Percentiles rank a stretch among this genome's conserved stretches.
phyloP scores from a whole-genome alignment of 1,140 invertebrate species.

The Bombus sylvicola region DNA sequence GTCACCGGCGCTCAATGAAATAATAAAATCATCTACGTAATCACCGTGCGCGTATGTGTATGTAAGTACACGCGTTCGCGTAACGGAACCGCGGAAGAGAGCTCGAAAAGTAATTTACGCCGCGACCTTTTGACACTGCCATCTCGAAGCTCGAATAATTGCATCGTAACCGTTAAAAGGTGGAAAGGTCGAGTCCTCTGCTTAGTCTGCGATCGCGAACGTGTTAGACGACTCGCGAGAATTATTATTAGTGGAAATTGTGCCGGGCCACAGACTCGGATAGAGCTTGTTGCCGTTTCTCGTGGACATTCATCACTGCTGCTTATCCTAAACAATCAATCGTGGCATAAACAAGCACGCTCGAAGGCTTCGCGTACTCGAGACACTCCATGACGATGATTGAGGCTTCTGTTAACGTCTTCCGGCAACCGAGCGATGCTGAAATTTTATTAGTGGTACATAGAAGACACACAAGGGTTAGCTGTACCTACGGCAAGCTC shows the following conservation, averaged over 20 bases:
- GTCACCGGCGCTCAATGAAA: conserved; percentile 57
- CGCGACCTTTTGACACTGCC: conserved; percentile 59
- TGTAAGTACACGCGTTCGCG: not conserved
- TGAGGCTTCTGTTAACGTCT: not conserved
- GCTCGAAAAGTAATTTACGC: conserved; percentile 64
- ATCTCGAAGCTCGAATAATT: conserved; percentile 63
- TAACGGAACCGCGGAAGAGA: conserved; percentile 50
- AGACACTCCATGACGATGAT: conserved; percentile 2
- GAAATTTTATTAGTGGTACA: not conserved
- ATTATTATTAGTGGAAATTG: conserved; percentile 53
- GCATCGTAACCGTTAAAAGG: conserved; percentile 68
- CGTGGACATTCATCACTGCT: conserved; percentile 39
- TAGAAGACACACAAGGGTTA: no score
- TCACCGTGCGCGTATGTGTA: conserved; percentile 7
- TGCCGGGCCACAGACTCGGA: not conserved
- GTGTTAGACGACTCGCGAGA: not conserved
- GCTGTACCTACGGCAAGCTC: no score
- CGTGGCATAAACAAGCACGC: conserved; percentile 37
- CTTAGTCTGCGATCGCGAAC: not conserved
- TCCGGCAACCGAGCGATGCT: conserved; percentile 12
- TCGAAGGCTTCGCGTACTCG: not conserved
- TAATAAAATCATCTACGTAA: conserved; percentile 63
- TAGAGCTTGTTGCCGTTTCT: not conserved
- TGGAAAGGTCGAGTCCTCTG: conserved; percentile 52
- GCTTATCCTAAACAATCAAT: conserved; percentile 47